Base-by-base conservation (phyloP, 1,140 invertebrate genomes). In the Drosophila erecta region DNA sequence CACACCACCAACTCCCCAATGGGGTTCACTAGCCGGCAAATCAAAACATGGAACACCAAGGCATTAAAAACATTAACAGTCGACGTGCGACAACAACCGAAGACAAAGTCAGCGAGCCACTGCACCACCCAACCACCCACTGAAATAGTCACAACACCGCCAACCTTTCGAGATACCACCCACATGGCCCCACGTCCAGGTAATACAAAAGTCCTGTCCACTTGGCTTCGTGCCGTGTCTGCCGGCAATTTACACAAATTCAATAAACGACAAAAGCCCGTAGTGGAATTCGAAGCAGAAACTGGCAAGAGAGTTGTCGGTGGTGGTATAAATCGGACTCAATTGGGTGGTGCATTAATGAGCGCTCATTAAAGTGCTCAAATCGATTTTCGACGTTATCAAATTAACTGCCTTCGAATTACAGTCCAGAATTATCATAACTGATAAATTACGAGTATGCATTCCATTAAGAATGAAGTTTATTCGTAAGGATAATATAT, bases 231-330 rank as follows among this genome's bases (percentile, higher is more conserved):
- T 85, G 66, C 57, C 83, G 83, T 87, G 83, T 77, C 79, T 77
- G 53, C 20, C 15, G 76, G 84, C 64, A 89, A 84, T 87, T 87
- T 87, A 84, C 84, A 84, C 79, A 84, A 86, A 87, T 86, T 86
- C 78, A 87, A 87, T 83, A 83, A 83, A 73, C 70, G 65, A 79
- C 70, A 57, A 60, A 47, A 44, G 49, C 46, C 53, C 24, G 40
- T 17, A 40, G 27, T 43, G 59, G 33, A 70, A 46, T 78, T 35
- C 47, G 38, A 72, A 56, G 27, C 59, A 24, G 59, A 43, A 65
- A 53, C 73, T 64, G 71, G 44, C 17, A 56, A 74, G 64, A 55
- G 71, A 74, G 71, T 74, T 74, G 15, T 24, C 38, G 59, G 24
- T 6, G 27, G 30, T 37, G 30, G 46, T 35, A 47, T 43, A 30